Evolutionary conservation across 2,888 invertebrate species (phyloP).

Genomic region (Tachystola acroxantha): DNA sequence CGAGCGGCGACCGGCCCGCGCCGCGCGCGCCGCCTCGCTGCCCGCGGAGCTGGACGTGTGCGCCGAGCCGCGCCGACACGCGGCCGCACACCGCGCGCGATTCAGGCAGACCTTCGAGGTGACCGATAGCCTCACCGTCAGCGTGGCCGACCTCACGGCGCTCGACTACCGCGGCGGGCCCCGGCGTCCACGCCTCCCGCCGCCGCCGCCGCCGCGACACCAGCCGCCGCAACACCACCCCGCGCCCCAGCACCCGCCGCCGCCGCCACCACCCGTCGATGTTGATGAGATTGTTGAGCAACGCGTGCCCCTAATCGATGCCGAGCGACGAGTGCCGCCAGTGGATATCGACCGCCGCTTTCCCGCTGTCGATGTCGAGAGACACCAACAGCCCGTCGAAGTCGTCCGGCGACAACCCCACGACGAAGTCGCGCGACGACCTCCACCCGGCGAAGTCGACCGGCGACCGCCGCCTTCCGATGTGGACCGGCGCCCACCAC

Average conservation of each 20-base stretch:
- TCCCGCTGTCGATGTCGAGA: too few species aligned
- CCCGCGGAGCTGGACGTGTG: constrained; percentile 83
- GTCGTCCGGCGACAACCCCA: too few species aligned
- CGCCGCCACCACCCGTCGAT: constrained; percentile 22
- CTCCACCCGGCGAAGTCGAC: constrained; percentile 25
- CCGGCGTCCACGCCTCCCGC: constrained; percentile 57
- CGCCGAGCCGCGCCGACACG: constrained; percentile 57
- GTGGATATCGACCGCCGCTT: too few species aligned
- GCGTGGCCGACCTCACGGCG: constrained; percentile 80
- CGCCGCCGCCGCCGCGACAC: constrained; percentile 48
- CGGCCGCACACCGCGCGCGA: constrained; percentile 47
- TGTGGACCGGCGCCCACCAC: too few species aligned
- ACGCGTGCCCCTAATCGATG: too few species aligned
- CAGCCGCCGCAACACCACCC: constrained; percentile 20
- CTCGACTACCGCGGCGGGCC: constrained; percentile 73
- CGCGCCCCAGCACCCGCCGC: constrained; percentile 25
- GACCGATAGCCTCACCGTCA: constrained; percentile 74
- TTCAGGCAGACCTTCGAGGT: constrained; percentile 71
- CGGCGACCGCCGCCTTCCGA: constrained; percentile 37
- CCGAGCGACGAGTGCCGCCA: too few species aligned
- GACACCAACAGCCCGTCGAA: too few species aligned
- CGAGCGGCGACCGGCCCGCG: constrained; percentile 49
- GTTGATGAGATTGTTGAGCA: too few species aligned
- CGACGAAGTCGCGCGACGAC: background rate
- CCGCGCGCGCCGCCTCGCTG: constrained; percentile 71